These are phyloP conservation scores for Anolis apletophallus DNA, from an alignment of 2,797 vertebrate species.

Conservation along the genomic window DNA sequence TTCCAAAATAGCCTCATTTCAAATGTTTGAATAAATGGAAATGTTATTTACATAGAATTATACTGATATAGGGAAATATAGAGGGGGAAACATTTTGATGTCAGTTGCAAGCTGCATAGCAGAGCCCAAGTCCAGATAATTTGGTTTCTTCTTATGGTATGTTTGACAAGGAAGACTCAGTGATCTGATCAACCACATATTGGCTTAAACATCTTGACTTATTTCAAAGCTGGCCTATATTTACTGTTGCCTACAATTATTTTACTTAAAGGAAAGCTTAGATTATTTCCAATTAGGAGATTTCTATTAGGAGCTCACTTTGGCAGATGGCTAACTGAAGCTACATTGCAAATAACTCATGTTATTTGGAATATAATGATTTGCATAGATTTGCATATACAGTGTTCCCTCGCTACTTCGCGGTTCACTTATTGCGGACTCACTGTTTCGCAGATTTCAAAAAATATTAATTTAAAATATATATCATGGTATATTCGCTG, in stretches of 20 bases:
- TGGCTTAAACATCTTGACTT: neutral
- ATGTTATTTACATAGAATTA: conserved; percentile 16
- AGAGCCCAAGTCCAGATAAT: neutral
- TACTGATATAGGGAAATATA: neutral
- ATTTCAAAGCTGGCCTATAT: neutral
- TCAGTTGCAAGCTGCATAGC: neutral
- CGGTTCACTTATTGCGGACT: too few species aligned
- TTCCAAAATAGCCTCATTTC: conserved; percentile 18
- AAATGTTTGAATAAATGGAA: conserved; percentile 13
- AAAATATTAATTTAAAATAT: too few species aligned
- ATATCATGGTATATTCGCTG: too few species aligned
- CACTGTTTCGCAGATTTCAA: too few species aligned
- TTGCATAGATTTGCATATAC: fast-evolving
- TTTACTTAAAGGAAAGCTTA: neutral
- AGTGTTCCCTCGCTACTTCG: too few species aligned
- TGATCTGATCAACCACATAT: neutral
- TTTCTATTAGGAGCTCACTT: neutral
- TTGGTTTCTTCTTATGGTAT: neutral
- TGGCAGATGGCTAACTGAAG: neutral
- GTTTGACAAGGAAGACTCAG: neutral
- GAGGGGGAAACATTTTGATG: neutral
- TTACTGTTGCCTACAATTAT: neutral
- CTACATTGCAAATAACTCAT: neutral
- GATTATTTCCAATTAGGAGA: neutral
- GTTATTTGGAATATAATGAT: neutral